phyloP scores from a whole-genome alignment of 2,888 invertebrate species.

The Dione vanillae region DNA sequence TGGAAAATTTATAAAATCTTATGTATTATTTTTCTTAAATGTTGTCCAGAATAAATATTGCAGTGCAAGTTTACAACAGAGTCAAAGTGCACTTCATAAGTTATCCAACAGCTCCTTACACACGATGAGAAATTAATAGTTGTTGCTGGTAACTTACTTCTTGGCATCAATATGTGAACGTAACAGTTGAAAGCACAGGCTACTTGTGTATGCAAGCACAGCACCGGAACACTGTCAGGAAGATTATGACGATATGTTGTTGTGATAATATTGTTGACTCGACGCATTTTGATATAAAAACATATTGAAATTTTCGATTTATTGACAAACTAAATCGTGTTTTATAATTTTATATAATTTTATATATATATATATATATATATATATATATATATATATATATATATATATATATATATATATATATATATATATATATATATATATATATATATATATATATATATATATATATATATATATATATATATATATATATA shows the following conservation, averaged over 20 bases:
- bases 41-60: conserved; percentile 4
- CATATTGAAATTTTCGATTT: too few species aligned
- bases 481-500: too few species aligned
- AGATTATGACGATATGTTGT: neutral
- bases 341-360: too few species aligned
- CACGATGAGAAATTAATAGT: conserved; percentile 33
- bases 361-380: too few species aligned
- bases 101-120: conserved; percentile 21
- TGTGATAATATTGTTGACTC: neutral
- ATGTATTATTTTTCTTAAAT: neutral
- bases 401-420: too few species aligned
- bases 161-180: conserved; percentile 28
- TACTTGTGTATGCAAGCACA: conserved; percentile 13
- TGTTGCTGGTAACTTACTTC: conserved; percentile 31
- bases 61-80: conserved; percentile 6
- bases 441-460: too few species aligned
- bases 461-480: too few species aligned
- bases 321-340: too few species aligned
- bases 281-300: too few species aligned
- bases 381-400: too few species aligned
- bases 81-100: conserved; percentile 28
- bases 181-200: conserved; percentile 2
- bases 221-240: neutral
- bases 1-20: too few species aligned
- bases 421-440: too few species aligned